Percentiles rank a stretch among this genome's conserved stretches.
Evolutionary conservation across 2,888 invertebrate genomes (phyloP).

Genomic region (Sinotaia quadrata): DNA sequence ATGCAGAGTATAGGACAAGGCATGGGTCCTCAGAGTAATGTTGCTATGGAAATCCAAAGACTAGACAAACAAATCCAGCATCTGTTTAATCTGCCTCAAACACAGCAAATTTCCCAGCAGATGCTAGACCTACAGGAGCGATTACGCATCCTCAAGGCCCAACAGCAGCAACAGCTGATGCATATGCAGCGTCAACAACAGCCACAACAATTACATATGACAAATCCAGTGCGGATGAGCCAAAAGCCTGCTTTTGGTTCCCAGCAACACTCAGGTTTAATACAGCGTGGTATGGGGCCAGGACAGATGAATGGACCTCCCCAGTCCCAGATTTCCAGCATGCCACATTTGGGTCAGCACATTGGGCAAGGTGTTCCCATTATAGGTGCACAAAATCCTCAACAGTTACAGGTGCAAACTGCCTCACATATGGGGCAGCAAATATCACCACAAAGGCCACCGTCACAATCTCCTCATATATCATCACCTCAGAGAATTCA

Average conservation of each 20-base stretch:
- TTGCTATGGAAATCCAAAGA: constrained; percentile 54
- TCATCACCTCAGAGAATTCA: constrained; percentile 43
- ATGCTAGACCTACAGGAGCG: constrained; percentile 67
- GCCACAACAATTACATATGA: constrained; percentile 26
- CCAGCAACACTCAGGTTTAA: constrained; percentile 34
- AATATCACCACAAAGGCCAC: constrained; percentile 26
- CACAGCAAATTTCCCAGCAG: constrained; percentile 65
- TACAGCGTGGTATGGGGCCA: constrained; percentile 40
- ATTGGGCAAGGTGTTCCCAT: constrained; percentile 7
- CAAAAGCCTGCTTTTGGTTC: constrained; percentile 24
- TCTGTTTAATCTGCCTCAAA: constrained; percentile 64
- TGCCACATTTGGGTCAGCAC: constrained; percentile 27
- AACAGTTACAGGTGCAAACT: constrained; percentile 38
- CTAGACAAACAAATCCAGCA: constrained; percentile 66
- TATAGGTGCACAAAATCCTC: constrained; percentile 26
- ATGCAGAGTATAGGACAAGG: constrained; percentile 16
- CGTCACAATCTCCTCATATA: constrained; percentile 28
- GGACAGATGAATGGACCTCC: constrained; percentile 30
- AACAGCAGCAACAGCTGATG: constrained; percentile 58
- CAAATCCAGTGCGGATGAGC: constrained; percentile 11
- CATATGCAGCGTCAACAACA: constrained; percentile 51
- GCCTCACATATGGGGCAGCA: constrained; percentile 20
- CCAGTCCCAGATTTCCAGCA: constrained; percentile 12
- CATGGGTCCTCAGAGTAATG: constrained; percentile 37
- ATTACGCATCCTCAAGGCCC: constrained; percentile 59